phyloP scores from a whole-genome alignment of 1,140 invertebrate species.

The Halesus radiatus region DNA sequence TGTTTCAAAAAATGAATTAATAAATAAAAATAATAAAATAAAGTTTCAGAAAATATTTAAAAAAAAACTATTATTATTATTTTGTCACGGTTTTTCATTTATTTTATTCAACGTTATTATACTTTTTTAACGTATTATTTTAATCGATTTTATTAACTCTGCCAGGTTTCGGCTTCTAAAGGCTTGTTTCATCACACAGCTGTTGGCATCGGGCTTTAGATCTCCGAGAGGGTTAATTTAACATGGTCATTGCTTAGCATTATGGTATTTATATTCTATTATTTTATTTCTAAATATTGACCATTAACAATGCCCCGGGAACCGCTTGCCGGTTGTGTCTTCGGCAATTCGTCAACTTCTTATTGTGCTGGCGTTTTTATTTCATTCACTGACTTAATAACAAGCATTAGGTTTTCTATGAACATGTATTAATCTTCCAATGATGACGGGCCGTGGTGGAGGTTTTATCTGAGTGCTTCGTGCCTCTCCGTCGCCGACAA shows the following conservation, averaged over 20 bases:
- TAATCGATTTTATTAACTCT: too few species aligned
- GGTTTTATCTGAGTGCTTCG: not conserved
- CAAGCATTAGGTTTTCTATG: conserved; percentile 27
- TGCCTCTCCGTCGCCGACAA: not conserved
- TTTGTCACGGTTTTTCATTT: too few species aligned
- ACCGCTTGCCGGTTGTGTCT: conserved; percentile 26
- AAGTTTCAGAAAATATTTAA: too few species aligned
- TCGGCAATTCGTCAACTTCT: conserved; percentile 26
- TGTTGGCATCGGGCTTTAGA: not conserved
- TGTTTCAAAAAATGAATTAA: too few species aligned
- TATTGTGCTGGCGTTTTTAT: conserved; percentile 37
- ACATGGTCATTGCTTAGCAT: not conserved
- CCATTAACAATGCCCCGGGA: conserved; percentile 24
- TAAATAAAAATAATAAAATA: too few species aligned
- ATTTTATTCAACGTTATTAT: too few species aligned
- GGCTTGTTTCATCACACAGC: too few species aligned
- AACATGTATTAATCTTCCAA: conserved; percentile 27
- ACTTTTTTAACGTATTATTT: too few species aligned
- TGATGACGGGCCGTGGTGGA: not conserved
- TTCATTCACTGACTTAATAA: conserved; percentile 37
- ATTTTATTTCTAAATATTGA: conserved; percentile 35
- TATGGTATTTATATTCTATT: not conserved
- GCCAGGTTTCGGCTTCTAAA: too few species aligned
- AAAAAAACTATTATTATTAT: too few species aligned
- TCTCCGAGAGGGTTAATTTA: conserved; percentile 14